Base-by-base conservation (phyloP, 2,888 invertebrate genomes). In the Ommatoiulus sabulosus region DNA sequence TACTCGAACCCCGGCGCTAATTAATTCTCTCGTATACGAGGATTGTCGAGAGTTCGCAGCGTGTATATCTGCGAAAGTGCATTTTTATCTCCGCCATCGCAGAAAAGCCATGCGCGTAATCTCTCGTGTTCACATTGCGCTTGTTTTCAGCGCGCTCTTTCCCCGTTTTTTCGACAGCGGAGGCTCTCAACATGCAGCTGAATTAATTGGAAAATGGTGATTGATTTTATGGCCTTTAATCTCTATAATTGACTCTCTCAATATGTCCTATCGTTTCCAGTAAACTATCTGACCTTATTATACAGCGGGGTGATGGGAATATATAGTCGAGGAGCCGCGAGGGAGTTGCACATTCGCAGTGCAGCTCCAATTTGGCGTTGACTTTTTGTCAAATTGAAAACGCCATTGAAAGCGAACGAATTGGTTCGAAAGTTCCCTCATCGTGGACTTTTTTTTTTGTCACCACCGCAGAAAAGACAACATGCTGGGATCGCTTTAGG, bases 181-280 rank as follows among this genome's bases (percentile, higher is more conserved):
- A 17, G n/a, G 84, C 52, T 87, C n/a, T 87, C 87, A 87, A 87
- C 87, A 87, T 48, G 87, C 87, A 44, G 44, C 48, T 87, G 87
- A 87, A 87, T 87, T 87, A 48, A 87, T 87, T 48, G 87, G 46
- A 63, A 87, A 87, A 87, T 87, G 87, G 57, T 87, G 87, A 87
- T 87, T 87, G 87, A 87, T 87, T 87, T 72, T 87, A 87, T 87
- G 72, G 44, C 87, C 35, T 87, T 87, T 87, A 87, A 87, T 87
- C 87, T 63, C 43, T 44, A 35, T 87, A 87, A 87, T 57, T 87
- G 87, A 87, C 87, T 87, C 87, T 43, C 57, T 57, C 87, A 87
- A 87, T 87, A 87, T 87, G 87, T 87, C 44, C 84, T 84, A 84
- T 84, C 84, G 43, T 4, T 84, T 84, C 84, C 44, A 63, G 63